These are phyloP conservation scores for Eira barbara DNA, from an alignment of 2,113 vertebrate genomes.

Conservation along the genomic window DNA sequence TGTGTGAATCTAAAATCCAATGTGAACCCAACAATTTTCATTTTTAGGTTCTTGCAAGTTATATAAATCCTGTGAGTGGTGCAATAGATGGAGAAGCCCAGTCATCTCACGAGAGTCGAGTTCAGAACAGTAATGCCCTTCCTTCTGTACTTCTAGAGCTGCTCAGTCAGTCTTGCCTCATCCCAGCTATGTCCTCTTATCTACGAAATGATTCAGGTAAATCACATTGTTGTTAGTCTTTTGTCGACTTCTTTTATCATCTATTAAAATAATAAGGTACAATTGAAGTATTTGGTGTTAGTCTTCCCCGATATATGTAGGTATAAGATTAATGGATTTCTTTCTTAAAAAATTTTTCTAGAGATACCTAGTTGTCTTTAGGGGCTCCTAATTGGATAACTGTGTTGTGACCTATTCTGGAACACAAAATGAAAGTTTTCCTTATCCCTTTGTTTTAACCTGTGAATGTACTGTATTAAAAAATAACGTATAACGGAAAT, in stretches of 20 bases:
- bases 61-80: constrained; percentile 95
- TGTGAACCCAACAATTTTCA: not conserved
- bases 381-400: not conserved
- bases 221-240: not conserved
- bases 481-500: not conserved
- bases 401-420: not conserved
- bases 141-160: constrained; percentile 95
- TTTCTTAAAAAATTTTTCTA: not conserved
- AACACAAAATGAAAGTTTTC: not conserved
- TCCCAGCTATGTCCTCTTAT: constrained; percentile 98
- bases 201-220: constrained; percentile 98
- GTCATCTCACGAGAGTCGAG: constrained; percentile 85
- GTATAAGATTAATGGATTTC: not conserved
- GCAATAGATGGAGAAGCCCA: constrained; percentile 85
- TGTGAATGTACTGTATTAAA: not conserved
- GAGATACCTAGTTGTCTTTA: not conserved
- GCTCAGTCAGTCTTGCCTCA: constrained; percentile 97
- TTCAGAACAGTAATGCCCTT: constrained; percentile 93
- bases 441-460: not conserved
- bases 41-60: constrained; percentile 96
- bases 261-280: not conserved
- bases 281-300: not conserved
- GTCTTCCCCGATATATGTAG: not conserved
- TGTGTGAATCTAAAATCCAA: not conserved
- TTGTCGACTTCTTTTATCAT: not conserved